phyloP scores from a whole-genome alignment of 1,140 invertebrate genomes.

The Copidosoma floridanum region DNA sequence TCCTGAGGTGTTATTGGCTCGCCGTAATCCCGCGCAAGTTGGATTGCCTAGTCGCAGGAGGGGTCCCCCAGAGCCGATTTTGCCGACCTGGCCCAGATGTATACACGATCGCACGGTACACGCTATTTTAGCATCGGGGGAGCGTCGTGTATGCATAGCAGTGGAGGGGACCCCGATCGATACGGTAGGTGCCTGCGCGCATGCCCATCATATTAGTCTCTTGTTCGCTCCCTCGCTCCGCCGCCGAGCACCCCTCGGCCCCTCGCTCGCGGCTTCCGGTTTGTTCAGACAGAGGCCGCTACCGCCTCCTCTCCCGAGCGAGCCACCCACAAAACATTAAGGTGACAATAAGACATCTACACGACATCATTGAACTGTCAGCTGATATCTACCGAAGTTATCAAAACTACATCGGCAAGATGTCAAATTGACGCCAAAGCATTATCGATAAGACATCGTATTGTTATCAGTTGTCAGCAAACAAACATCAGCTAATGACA shows the following conservation, averaged over 20 bases:
- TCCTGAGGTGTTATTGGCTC: not conserved
- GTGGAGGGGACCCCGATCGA: conserved; percentile 43
- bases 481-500: no score
- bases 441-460: no score
- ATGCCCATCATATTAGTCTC: no score
- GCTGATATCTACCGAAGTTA: no score
- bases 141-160: conserved; percentile 18
- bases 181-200: conserved; percentile 50
- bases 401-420: no score
- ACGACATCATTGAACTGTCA: no score
- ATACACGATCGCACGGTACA: conserved; percentile 32
- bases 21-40: conserved; percentile 24
- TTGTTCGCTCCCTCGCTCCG: not conserved
- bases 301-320: conserved; percentile 34
- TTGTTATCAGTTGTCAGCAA: no score
- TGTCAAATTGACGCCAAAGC: no score
- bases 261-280: conserved; percentile 32
- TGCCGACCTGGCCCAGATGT: no score
- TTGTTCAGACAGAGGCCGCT: conserved; percentile 39
- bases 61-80: no score
- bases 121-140: conserved; percentile 31
- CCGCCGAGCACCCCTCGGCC: not conserved
- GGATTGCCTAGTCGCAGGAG: conserved; percentile 51
- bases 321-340: no score
- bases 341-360: no score